phyloP scores from a whole-genome alignment of 2,888 invertebrate species.

The Arctia plantaginis region DNA sequence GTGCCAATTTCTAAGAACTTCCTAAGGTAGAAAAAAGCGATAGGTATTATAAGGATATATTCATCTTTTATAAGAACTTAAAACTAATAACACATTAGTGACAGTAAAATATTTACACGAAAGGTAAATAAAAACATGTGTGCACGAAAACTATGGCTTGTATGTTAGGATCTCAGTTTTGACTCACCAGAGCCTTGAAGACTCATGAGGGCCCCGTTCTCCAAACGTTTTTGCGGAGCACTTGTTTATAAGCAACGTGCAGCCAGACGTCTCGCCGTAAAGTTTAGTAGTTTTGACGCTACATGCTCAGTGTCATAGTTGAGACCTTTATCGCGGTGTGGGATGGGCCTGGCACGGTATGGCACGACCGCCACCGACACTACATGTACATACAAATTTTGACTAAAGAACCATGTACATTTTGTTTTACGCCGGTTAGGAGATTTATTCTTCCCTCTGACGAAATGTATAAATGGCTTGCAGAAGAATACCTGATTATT shows the following conservation, averaged over 20 bases:
- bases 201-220: conserved; percentile 50
- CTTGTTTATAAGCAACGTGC: conserved; percentile 47
- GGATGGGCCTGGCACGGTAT: conserved; percentile 80
- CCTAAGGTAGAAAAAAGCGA: not conserved
- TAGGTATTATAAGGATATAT: not conserved
- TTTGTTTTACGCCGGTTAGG: conserved; percentile 14
- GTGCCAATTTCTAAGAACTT: conserved; percentile 23
- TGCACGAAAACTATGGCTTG: not conserved
- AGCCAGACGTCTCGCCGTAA: conserved; percentile 66
- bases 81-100: not conserved
- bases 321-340: conserved; percentile 74
- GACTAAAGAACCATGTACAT: conserved; percentile 65
- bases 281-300: conserved; percentile 82
- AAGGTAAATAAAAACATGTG: conserved; percentile 2
- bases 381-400: conserved; percentile 73
- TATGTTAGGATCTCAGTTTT: not conserved
- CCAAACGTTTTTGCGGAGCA: conserved; percentile 66
- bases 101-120: not conserved
- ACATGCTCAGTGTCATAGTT: conserved; percentile 80
- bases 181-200: conserved; percentile 66
- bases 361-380: conserved; percentile 79
- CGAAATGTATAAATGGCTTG: not conserved
- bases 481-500: not conserved
- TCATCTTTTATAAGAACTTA: not conserved
- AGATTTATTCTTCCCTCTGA: not conserved